Base-by-base conservation (phyloP, 2,888 invertebrate genomes). In the Lacanobia oleracea region DNA sequence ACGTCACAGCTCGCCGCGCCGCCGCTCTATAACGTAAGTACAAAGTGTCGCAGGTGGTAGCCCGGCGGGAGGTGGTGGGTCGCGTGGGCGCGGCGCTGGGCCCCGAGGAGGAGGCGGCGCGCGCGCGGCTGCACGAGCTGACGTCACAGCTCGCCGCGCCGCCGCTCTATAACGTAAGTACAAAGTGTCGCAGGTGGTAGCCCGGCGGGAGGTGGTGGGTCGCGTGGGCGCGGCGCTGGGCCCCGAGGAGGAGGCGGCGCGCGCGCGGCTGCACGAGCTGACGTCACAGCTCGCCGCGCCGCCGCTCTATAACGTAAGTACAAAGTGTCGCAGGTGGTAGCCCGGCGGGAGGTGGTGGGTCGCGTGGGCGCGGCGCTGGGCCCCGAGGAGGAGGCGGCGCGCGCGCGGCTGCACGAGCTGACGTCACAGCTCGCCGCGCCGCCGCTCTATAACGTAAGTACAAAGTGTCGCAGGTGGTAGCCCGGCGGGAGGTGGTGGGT, bases 311-410 rank as follows among this genome's bases (percentile, higher is more conserved):
- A 99, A 99, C 94, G 98, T 98, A 91, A 94, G 93, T 80, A 33
- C 40, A n/a, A 8, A 40, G n/a, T n/a, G n/a, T n/a, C n/a, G n/a
- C n/a, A n/a, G n/a, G n/a, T n/a, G n/a, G n/a, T n/a, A n/a, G n/a
- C n/a, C n/a, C n/a, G n/a, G n/a, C n/a, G n/a, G n/a, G n/a, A n/a
- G n/a, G 0, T 43, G 33, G 33, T 33, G 33, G 33, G 33, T 33
- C 33, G 99, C 91, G 97, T 98, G 74, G 99, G 99, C 10, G 97
- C 98, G 66, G 98, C 98, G 0, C 95, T 99, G 40, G 97, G 98
- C 85, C 98, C 98, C 0, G 99, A 99, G 87, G 99, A 99, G 92
- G 99, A 99, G 92, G 97, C 98, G 14, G 95, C 99, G n/a, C 97
- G 98, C 64, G 98, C 98, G 65, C 97, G 98, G 82, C 96, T 99